Base-by-base conservation (phyloP, 2,113 vertebrate genomes). In the Phaethornis superciliosus region DNA sequence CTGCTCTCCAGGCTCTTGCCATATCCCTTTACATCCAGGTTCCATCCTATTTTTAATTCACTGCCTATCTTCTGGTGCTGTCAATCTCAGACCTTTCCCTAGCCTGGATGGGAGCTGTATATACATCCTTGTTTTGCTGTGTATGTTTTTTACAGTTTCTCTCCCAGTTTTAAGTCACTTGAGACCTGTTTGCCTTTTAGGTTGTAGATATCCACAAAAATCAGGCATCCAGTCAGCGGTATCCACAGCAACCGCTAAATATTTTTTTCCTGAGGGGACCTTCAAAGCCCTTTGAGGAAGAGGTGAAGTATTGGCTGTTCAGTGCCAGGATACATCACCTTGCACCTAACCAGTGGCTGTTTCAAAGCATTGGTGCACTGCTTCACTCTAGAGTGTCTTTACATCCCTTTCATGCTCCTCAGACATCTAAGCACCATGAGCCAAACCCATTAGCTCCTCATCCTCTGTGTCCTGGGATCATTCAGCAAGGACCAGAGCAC, bases 381-480 rank as follows among this genome's bases (percentile, higher is more conserved):
- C 26, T 77, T 83, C 51, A 22, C 28, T 59, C 47, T 52, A 13
- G 78, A 55, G 19, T 62, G 58, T 40, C 76, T 88, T 94, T 79
- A 81, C 51, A 40, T 63, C 56, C 56, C 68, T 56, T 81, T 63
- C 49, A 79, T 42, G 33, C 63, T 85, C 54, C 84, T 74, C 75
- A 67, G 80, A 83, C 22, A 64, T 72, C 75, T 46, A 52, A 77
- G 28, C 32, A 52, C 81, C 71, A 56, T 80, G 20, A 94, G 71
- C 88, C 71, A 96, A 93, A 91, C 8, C 60, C 82, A 83, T 95
- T 90, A 96, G 72, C 79, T 96, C 85, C 52, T 93, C 82, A 79
- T 84, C 54, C 21, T 63, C 1, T 0, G 35, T 64, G 65, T 94
- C 52, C 72, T 59, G 65, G 77, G 88, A 93, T 81, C 90, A 79